Conservation (phyloP, 2,113 vertebrate species). For the Bujurquina vittata region DNA sequence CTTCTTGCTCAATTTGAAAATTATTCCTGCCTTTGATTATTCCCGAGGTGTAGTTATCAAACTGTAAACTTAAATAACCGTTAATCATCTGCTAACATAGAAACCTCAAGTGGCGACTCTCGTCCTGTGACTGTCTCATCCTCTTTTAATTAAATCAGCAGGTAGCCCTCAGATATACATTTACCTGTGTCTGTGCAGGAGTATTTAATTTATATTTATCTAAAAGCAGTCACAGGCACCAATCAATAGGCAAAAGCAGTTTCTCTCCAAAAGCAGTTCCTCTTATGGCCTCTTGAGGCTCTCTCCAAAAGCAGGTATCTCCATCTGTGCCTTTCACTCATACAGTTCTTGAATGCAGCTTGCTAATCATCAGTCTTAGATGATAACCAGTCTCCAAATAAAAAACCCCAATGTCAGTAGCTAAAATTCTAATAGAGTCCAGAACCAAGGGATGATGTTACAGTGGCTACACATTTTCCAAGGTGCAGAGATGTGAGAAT, state of each 20-base stretch:
- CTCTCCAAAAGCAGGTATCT: neutral
- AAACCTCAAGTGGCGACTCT: neutral
- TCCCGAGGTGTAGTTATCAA: neutral
- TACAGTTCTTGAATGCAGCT: too few relatives aligned
- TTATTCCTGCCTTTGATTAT: neutral
- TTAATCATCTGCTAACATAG: neutral
- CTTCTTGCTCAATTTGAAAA: fast-evolving
- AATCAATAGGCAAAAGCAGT: neutral
- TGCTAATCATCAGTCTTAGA: too few relatives aligned
- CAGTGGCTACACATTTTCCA: too few relatives aligned
- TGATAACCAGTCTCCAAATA: neutral
- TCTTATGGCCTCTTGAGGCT: neutral
- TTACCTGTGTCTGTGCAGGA: neutral
- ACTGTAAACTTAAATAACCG: neutral
- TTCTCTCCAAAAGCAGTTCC: neutral
- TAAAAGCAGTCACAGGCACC: too few relatives aligned
- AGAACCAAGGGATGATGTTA: neutral
- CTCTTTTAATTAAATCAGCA: too few relatives aligned
- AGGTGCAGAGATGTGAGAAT: too few relatives aligned
- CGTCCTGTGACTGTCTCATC: too few relatives aligned
- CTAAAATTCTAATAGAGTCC: neutral
- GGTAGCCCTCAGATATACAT: too few relatives aligned
- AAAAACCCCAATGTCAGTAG: neutral
- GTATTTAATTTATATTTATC: neutral
- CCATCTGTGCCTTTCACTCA: too few relatives aligned